Evolutionary conservation across 2,797 vertebrate species (phyloP).

Genomic region (Emys orbicularis): DNA sequence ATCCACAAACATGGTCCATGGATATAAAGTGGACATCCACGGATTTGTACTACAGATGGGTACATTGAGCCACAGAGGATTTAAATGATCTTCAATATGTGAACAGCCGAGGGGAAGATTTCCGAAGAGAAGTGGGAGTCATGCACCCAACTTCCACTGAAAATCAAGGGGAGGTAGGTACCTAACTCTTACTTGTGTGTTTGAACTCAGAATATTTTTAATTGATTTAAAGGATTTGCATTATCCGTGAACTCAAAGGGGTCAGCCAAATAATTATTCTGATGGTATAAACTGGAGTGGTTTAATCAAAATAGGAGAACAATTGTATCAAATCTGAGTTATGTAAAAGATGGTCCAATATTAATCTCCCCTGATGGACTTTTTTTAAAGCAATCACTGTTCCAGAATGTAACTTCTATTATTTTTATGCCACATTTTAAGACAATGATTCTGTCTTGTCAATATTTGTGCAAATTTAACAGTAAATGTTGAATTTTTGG

Average conservation of each 20-base stretch:
- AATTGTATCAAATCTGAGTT: background rate
- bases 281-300: background rate
- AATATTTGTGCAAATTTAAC: background rate
- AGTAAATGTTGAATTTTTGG: background rate
- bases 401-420: background rate
- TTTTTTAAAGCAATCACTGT: background rate
- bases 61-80: background rate
- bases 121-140: background rate
- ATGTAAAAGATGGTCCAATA: background rate
- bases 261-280: background rate
- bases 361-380: background rate
- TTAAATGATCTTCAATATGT: background rate
- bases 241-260: background rate
- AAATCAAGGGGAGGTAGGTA: background rate
- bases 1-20: too few species aligned
- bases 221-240: background rate
- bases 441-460: background rate
- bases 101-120: background rate
- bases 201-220: background rate
- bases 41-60: background rate
- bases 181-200: background rate
- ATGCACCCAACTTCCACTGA: background rate
- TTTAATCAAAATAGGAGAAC: background rate
- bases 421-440: background rate
- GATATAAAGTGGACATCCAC: too few species aligned